phyloP scores from a whole-genome alignment of 2,113 vertebrate genomes.

The human (Homo sapiens) region DNA sequence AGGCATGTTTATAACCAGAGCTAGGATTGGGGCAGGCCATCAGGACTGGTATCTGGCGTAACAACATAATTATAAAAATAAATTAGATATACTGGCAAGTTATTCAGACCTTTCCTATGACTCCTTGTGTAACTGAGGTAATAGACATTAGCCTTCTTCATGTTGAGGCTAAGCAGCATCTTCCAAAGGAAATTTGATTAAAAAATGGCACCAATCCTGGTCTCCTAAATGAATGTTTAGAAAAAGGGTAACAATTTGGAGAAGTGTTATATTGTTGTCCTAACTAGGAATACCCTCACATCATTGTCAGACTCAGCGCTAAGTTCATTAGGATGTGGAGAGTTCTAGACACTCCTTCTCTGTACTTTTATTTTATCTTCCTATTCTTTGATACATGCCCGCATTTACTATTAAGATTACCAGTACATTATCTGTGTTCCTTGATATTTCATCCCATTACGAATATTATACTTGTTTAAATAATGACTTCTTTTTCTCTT shows the following conservation, averaged over 20 bases:
- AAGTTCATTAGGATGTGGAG: too few species aligned
- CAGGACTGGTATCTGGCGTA: rapidly evolving
- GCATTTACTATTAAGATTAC: too few species aligned
- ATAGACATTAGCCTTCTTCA: background rate
- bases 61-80: background rate
- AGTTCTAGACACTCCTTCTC: rapidly evolving
- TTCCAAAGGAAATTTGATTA: background rate
- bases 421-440: background rate
- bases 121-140: background rate
- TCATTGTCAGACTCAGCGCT: rapidly evolving
- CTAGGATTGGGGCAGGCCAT: too few species aligned
- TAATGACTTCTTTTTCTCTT: background rate
- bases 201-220: background rate
- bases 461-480: background rate
- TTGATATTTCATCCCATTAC: background rate
- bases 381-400: background rate
- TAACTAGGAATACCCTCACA: rapidly evolving
- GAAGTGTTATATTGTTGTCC: background rate
- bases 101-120: background rate
- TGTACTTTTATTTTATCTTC: background rate
- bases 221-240: background rate
- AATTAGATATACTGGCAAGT: background rate
- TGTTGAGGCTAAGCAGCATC: background rate
- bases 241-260: background rate
- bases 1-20: rapidly evolving